Conservation (phyloP, 2,797 vertebrate genomes). For the Syngnathus acus region DNA sequence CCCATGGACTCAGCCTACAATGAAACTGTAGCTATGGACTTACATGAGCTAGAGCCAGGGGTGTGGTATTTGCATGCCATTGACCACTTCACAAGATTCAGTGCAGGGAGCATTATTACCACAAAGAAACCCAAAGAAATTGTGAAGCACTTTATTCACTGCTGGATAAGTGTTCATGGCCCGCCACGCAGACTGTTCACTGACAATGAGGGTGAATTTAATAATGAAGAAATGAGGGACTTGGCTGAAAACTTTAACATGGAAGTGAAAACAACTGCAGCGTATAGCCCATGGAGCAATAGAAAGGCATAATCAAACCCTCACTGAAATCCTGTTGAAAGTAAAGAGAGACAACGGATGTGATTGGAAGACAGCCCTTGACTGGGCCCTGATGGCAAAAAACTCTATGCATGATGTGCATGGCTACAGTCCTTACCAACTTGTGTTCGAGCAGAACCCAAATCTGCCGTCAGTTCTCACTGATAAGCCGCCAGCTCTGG, state of each 20-base stretch:
- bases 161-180: not conserved
- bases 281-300: slow-evolving; percentile 28
- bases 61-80: not conserved
- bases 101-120: not conserved
- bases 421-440: not conserved
- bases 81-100: not conserved
- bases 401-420: not conserved
- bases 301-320: slow-evolving; percentile 20
- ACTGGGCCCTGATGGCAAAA: not conserved
- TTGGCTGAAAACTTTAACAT: slow-evolving; percentile 39
- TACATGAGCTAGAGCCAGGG: not conserved
- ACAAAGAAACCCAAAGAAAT: not conserved
- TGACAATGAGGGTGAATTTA: slow-evolving; percentile 30
- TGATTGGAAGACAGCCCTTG: slow-evolving; percentile 22
- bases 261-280: slow-evolving; percentile 26
- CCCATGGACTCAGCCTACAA: not conserved
- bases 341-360: slow-evolving; percentile 18
- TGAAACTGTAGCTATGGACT: not conserved
- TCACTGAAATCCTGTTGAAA: slow-evolving; percentile 21
- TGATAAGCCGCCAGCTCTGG: not conserved
- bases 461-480: not conserved
- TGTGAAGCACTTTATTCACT: not conserved
- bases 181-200: not conserved
- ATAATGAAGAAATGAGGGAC: slow-evolving; percentile 31
- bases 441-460: not conserved